Evolutionary conservation across 2,888 invertebrate species (phyloP).

Genomic region (Pedicia rivosa): DNA sequence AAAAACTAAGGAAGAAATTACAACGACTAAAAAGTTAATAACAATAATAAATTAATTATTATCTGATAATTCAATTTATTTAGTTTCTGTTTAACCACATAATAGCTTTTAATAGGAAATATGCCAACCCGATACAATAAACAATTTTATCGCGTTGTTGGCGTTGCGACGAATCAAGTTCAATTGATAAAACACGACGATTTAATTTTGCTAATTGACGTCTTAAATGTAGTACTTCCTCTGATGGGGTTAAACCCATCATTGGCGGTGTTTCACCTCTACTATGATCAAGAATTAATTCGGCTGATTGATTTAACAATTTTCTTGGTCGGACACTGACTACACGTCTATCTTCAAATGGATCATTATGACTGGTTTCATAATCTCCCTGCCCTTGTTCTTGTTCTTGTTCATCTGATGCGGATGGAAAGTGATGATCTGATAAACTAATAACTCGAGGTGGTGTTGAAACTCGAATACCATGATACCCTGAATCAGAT

Average conservation of each 20-base stretch:
- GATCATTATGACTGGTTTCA: conserved; percentile 8
- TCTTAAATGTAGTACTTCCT: conserved; percentile 69
- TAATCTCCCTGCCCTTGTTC: conserved; percentile 13
- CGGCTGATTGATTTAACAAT: background rate
- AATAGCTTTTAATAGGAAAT: conserved; percentile 71
- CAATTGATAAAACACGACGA: conserved; percentile 71
- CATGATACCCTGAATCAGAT: conserved; percentile 51
- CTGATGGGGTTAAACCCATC: conserved; percentile 45
- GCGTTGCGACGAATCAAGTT: conserved; percentile 68
- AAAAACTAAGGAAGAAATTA: too few species aligned
- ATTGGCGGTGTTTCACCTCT: conserved; percentile 55
- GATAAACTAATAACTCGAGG: conserved; percentile 76
- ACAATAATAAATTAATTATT: too few species aligned
- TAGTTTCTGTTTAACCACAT: conserved; percentile 59
- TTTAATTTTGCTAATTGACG: conserved; percentile 77
- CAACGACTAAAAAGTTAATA: too few species aligned
- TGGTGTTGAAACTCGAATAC: conserved; percentile 67
- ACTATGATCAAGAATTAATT: conserved; percentile 14
- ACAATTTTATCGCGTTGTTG: conserved; percentile 76
- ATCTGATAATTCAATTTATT: conserved; percentile 11
- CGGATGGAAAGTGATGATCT: conserved; percentile 65
- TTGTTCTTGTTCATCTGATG: conserved; percentile 32
- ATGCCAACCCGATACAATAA: conserved; percentile 70
- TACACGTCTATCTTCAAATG: background rate
- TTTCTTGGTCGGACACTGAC: background rate